Evolutionary conservation across 2,113 vertebrate species (phyloP).

Genomic region (Arvicanthis niloticus): DNA sequence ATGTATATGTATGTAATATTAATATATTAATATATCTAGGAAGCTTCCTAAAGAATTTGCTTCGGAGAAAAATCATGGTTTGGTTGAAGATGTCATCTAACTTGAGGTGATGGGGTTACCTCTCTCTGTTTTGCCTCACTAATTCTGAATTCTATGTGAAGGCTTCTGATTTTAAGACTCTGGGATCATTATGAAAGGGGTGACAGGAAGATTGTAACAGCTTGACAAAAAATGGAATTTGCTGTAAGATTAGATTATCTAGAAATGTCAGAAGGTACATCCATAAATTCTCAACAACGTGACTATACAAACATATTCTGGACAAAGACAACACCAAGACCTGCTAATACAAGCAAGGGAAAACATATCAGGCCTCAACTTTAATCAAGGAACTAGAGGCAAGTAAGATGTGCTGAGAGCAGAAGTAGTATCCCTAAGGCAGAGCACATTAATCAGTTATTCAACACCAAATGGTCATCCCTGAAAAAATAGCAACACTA

Average conservation of each 20-base stretch:
- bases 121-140: background rate
- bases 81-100: background rate
- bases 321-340: background rate
- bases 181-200: background rate
- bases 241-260: background rate
- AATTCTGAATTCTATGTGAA: background rate
- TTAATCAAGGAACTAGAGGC: background rate
- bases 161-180: background rate
- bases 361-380: background rate
- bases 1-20: background rate
- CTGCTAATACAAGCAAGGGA: background rate
- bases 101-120: background rate
- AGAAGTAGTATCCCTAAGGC: background rate
- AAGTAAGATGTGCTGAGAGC: background rate
- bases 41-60: background rate
- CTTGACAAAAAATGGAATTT: background rate
- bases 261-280: background rate
- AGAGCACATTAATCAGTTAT: background rate
- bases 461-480: background rate
- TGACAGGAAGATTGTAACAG: background rate
- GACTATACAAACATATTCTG: background rate
- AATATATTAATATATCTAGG: background rate
- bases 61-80: background rate
- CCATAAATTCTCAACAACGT: background rate
- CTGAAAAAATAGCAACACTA: background rate